A percentile compares a stretch with the other conserved stretches of the same genome.
phyloP scores from a whole-genome alignment of 2,797 vertebrate species.

The Oreochromis mossambicus region DNA sequence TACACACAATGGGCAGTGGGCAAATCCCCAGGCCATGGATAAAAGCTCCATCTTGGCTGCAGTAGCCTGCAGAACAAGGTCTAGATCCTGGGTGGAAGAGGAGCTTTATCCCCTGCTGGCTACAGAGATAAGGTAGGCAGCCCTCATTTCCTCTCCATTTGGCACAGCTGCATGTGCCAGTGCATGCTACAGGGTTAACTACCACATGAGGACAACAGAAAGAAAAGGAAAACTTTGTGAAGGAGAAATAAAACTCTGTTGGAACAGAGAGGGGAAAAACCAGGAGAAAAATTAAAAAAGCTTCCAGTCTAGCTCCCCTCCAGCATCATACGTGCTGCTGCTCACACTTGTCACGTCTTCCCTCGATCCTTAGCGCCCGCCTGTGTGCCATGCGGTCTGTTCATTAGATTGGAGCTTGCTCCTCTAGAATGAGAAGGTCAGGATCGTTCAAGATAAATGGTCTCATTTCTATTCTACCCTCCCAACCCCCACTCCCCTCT shows the following conservation, averaged over 20 bases:
- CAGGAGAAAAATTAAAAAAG: background rate
- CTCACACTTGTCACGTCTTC: constrained; percentile 8
- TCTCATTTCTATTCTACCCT: constrained; percentile 33
- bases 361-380: constrained; percentile 5
- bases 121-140: constrained; percentile 65
- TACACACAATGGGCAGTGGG: constrained; percentile 16
- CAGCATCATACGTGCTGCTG: constrained; percentile 5
- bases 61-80: constrained; percentile 30
- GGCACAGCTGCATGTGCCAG: constrained; percentile 38
- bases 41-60: constrained; percentile 30
- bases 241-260: constrained; percentile 6
- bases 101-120: constrained; percentile 67
- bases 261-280: background rate
- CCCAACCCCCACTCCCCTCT: background rate
- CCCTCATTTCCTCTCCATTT: constrained; percentile 44
- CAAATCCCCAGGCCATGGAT: constrained; percentile 46
- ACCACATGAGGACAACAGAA: background rate
- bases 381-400: constrained; percentile 19
- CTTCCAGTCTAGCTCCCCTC: constrained; percentile 3
- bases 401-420: constrained; percentile 57
- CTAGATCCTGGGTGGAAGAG: constrained; percentile 52
- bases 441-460: constrained; percentile 75
- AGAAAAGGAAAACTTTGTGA: background rate
- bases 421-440: constrained; percentile 57
- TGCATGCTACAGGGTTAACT: background rate